phyloP scores from a whole-genome alignment of 2,888 invertebrate genomes.

The Microctonus hyperodae region DNA sequence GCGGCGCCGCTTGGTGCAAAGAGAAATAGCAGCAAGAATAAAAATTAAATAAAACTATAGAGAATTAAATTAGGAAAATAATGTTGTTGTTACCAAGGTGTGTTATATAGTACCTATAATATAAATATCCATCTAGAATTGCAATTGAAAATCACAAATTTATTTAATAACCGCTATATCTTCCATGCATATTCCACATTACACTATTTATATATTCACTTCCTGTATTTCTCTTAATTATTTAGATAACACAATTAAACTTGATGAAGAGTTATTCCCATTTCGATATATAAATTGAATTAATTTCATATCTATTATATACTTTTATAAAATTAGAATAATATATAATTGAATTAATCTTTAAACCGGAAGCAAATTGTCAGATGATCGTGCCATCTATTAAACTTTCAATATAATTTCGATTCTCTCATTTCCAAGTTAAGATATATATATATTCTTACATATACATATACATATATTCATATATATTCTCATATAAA shows the following conservation, averaged over 20 bases:
- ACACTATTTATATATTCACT: not conserved
- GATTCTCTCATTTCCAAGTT: slow-evolving; percentile 2
- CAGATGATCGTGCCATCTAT: slow-evolving; percentile 1
- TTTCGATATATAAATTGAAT: too few species aligned
- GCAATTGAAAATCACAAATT: not conserved
- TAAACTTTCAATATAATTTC: slow-evolving; percentile 26
- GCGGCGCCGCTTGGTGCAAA: not conserved
- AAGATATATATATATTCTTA: not conserved
- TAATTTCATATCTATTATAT: too few species aligned
- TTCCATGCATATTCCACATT: not conserved
- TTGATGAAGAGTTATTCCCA: too few species aligned
- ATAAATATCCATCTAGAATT: not conserved
- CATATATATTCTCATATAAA: not conserved
- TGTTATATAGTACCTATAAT: not conserved
- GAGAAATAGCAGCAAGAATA: not conserved
- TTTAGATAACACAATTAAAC: not conserved
- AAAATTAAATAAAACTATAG: not conserved
- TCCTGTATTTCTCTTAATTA: not conserved
- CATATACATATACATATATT: not conserved
- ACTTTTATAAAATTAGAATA: not conserved
- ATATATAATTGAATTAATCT: too few species aligned
- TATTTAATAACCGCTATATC: not conserved
- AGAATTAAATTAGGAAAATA: not conserved
- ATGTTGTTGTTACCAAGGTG: not conserved
- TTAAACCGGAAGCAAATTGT: not conserved